A percentile compares a stretch with the other conserved stretches of the same genome.
These are phyloP conservation scores for Onychomys leucogaster DNA, from an alignment of 2,797 vertebrate species.

Conservation along the genomic window DNA sequence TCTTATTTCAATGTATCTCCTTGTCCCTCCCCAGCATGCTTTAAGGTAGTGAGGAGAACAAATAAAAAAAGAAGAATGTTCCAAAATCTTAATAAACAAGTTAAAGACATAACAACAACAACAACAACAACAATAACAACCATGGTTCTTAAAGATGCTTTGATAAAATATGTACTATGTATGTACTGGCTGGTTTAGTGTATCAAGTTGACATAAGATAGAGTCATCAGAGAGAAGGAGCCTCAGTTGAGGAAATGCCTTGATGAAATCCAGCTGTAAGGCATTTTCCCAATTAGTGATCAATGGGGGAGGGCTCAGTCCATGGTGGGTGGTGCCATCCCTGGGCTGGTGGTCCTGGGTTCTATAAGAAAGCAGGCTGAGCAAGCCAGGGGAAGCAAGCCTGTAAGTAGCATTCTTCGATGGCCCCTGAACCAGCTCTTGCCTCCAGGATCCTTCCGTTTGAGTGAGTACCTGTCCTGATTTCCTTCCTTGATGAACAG, in stretches of 20 bases:
- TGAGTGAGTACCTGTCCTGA: background rate
- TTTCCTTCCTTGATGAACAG: background rate
- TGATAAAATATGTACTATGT: background rate
- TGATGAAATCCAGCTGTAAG: background rate
- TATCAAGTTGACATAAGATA: background rate
- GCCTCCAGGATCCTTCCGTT: background rate
- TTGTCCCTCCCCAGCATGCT: background rate
- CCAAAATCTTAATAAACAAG: background rate
- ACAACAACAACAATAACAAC: background rate
- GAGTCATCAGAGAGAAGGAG: background rate
- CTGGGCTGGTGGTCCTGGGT: background rate
- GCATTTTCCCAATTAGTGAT: background rate
- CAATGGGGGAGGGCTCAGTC: background rate
- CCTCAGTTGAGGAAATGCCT: background rate
- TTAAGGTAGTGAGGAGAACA: background rate
- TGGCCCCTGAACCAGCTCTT: background rate
- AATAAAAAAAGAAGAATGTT: background rate
- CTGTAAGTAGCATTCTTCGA: background rate
- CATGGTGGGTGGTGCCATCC: background rate
- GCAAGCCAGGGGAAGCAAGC: background rate
- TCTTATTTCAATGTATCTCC: background rate
- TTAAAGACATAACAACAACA: background rate
- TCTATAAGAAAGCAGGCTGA: background rate
- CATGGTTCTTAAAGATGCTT: background rate
- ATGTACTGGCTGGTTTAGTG: background rate